phyloP scores from a whole-genome alignment of 2,888 invertebrate species.

The Gymnocheta viridis region DNA sequence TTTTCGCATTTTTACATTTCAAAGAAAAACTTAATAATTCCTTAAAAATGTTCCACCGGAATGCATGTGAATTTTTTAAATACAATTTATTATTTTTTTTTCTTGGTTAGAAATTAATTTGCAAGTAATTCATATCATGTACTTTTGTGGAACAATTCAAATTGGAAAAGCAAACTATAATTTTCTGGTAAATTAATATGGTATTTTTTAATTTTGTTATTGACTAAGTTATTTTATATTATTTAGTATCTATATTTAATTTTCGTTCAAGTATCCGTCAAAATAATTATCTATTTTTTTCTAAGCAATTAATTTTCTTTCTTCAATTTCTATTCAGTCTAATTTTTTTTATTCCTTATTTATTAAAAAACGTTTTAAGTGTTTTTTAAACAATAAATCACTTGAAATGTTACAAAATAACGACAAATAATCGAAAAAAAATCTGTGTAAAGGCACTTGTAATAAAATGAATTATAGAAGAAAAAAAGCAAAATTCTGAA shows the following conservation, averaged over 20 bases:
- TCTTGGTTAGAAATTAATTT: no score
- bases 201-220: slow-evolving; percentile 3
- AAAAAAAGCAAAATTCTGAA: not conserved
- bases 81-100: no score
- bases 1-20: no score
- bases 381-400: slow-evolving; percentile 79
- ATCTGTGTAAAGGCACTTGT: slow-evolving; percentile 79
- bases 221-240: not conserved
- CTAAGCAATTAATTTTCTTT: slow-evolving; percentile 36
- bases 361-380: slow-evolving; percentile 62
- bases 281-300: slow-evolving; percentile 23
- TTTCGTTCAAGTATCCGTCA: slow-evolving; percentile 29
- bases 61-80: no score
- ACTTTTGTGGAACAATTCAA: no score
- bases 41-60: no score
- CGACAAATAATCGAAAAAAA: slow-evolving; percentile 70
- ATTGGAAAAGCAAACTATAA: not conserved
- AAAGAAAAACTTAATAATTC: no score
- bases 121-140: no score
- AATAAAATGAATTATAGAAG: slow-evolving; percentile 27
- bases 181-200: not conserved
- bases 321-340: slow-evolving; percentile 6
- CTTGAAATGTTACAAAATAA: slow-evolving; percentile 75
- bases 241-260: slow-evolving; percentile 17
- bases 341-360: slow-evolving; percentile 21